Conservation (phyloP, 1,140 invertebrate species). For the Ceratoteleas bidentatus region DNA sequence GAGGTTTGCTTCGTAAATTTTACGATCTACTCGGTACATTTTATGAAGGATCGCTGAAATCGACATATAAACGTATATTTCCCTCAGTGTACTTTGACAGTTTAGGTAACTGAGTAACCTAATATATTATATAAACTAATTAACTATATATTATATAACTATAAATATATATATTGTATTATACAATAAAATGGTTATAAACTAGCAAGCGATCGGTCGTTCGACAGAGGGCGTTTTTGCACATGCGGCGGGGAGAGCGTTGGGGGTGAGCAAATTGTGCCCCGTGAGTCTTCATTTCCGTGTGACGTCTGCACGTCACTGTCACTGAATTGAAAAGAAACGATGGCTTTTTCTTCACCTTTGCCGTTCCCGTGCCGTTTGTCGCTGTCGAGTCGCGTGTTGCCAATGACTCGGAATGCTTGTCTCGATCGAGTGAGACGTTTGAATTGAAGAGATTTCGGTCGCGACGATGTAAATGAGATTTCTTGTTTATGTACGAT, state of each 20-base stretch:
- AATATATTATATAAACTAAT: too few relatives aligned
- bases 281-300: constrained; percentile 52
- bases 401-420: constrained; percentile 25
- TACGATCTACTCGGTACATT: too few relatives aligned
- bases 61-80: too few relatives aligned
- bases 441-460: constrained; percentile 27
- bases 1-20: too few relatives aligned
- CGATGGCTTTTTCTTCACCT: constrained; percentile 32
- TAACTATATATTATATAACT: too few relatives aligned
- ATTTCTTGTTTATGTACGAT: constrained; percentile 18
- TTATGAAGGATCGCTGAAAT: too few relatives aligned
- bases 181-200: too few relatives aligned
- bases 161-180: too few relatives aligned
- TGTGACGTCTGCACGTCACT: constrained; percentile 42
- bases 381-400: constrained; percentile 36
- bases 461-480: constrained; percentile 18
- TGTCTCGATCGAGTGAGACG: constrained; percentile 23
- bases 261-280: constrained; percentile 28
- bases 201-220: too few relatives aligned
- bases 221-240: constrained; percentile 19
- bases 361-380: constrained; percentile 9
- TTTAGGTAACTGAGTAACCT: too few relatives aligned
- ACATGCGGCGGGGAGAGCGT: not conserved
- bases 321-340: constrained; percentile 46
- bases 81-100: too few relatives aligned